phyloP scores from a whole-genome alignment of 2,113 vertebrate genomes.

The Petaurus breviceps region DNA sequence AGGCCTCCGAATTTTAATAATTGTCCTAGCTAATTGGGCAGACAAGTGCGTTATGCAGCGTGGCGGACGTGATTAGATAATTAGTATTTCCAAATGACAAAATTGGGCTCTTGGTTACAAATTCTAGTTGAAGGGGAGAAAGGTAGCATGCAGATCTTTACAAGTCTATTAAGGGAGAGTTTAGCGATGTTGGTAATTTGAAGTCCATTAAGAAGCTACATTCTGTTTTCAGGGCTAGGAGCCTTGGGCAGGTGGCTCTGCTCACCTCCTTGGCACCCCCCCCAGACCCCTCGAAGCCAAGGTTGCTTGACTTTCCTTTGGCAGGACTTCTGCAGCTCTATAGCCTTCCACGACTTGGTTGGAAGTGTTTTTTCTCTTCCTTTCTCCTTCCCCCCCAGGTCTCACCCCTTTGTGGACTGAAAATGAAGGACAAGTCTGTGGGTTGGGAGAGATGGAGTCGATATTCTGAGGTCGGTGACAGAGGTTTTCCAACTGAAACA shows the following conservation, averaged over 20 bases:
- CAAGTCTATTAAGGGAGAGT: conserved; percentile 78
- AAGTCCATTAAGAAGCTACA: conserved; percentile 73
- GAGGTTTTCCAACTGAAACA: not conserved
- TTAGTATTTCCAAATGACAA: conserved; percentile 91
- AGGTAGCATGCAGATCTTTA: conserved; percentile 76
- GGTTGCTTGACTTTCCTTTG: conserved; percentile 18
- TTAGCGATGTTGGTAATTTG: conserved; percentile 76
- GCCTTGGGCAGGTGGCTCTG: conserved; percentile 61
- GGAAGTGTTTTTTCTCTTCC: not conserved
- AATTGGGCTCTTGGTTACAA: conserved; percentile 87
- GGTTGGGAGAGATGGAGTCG: not conserved
- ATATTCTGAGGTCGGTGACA: not conserved
- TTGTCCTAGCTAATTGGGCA: conserved; percentile 96
- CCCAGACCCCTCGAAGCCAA: conserved; percentile 23
- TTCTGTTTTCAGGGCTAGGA: conserved; percentile 60
- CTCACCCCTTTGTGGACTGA: conserved; percentile 61
- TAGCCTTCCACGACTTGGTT: not conserved
- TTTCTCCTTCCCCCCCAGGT: not conserved
- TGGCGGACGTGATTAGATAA: conserved; percentile 89
- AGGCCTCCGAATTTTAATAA: conserved; percentile 96
- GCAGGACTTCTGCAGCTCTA: not conserved
- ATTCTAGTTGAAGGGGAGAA: conserved; percentile 76
- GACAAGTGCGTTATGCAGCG: conserved; percentile 87
- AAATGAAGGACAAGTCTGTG: not conserved
- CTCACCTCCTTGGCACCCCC: conserved; percentile 15